Conservation (phyloP, 2,888 invertebrate species). For the Sinelater perroti region DNA sequence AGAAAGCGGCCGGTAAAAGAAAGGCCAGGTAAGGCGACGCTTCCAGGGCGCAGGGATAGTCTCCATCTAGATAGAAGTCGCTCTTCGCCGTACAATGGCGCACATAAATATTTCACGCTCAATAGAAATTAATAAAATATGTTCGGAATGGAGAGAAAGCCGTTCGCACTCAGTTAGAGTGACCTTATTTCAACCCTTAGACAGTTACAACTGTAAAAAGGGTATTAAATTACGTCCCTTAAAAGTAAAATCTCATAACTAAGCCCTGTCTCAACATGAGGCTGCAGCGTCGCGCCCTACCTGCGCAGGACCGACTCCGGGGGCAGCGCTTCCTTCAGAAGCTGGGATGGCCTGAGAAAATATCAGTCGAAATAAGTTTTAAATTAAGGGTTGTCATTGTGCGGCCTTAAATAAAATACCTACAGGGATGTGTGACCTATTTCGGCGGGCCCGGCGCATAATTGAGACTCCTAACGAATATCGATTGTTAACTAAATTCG, state of each 20-base stretch:
- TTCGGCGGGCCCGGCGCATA: constrained; percentile 44
- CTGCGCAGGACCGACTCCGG: constrained; percentile 39
- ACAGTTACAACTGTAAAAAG: constrained; percentile 59
- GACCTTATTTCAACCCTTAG: constrained; percentile 58
- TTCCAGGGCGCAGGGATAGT: too few species aligned
- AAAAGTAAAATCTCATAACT: constrained; percentile 57
- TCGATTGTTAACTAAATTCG: constrained; percentile 42
- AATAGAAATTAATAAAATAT: constrained; percentile 39
- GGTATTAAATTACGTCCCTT: constrained; percentile 61
- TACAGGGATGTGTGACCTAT: constrained; percentile 54
- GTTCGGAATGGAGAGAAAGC: constrained; percentile 26
- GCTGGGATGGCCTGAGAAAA: constrained; percentile 58
- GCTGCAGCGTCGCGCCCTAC: constrained; percentile 41
- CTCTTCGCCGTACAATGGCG: too few species aligned
- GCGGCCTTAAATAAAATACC: constrained; percentile 49
- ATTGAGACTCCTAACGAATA: constrained; percentile 46
- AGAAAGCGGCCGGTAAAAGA: constrained; percentile 41
- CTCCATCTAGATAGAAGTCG: too few species aligned
- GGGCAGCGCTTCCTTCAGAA: constrained; percentile 44
- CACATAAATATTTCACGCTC: constrained; percentile 33
- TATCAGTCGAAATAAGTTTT: constrained; percentile 59
- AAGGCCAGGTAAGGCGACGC: too few species aligned
- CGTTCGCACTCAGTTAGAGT: constrained; percentile 52
- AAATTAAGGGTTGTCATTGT: constrained; percentile 61
- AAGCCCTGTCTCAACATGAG: constrained; percentile 53